Conservation (phyloP, 2,797 vertebrate species). For the Eulemur rubriventer region DNA sequence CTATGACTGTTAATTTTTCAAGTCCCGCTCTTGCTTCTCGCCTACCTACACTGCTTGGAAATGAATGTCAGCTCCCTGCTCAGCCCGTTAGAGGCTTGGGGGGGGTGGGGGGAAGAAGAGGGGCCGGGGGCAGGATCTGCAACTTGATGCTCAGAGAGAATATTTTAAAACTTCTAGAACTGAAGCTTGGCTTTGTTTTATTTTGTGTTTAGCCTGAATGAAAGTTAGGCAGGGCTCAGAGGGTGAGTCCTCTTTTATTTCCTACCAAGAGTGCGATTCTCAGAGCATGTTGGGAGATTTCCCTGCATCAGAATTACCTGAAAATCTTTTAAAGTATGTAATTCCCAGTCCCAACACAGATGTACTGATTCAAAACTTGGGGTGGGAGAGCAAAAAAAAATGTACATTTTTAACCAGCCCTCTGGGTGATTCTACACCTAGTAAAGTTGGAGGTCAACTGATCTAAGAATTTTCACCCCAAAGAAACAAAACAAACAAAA, state of each 20-base stretch:
- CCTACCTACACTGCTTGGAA: conserved; percentile 56
- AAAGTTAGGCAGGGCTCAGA: not conserved
- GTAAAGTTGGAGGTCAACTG: conserved; percentile 2
- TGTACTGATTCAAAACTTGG: not conserved
- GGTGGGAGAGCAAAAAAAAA: not conserved
- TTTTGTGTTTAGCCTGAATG: not conserved
- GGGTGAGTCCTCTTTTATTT: not conserved
- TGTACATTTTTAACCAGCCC: not conserved
- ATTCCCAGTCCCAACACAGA: not conserved
- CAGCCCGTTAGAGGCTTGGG: not conserved
- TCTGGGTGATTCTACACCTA: not conserved
- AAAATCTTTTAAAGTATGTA: conserved; percentile 4
- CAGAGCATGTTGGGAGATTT: not conserved
- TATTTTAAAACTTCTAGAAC: conserved; percentile 42
- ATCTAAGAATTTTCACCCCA: conserved; percentile 14
- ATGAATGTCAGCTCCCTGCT: conserved; percentile 29
- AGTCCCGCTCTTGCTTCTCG: conserved; percentile 58
- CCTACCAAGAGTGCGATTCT: not conserved
- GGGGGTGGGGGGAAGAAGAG: not conserved
- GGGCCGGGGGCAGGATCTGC: not conserved
- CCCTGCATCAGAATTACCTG: not conserved
- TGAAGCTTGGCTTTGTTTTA: not conserved
- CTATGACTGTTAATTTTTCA: conserved; percentile 75
- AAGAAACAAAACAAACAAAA: conserved; percentile 49
- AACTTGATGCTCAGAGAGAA: not conserved